A percentile compares a stretch with the other conserved stretches of the same genome.
Conservation (phyloP, 2,888 invertebrate genomes). For the Tinea semifulvella region DNA sequence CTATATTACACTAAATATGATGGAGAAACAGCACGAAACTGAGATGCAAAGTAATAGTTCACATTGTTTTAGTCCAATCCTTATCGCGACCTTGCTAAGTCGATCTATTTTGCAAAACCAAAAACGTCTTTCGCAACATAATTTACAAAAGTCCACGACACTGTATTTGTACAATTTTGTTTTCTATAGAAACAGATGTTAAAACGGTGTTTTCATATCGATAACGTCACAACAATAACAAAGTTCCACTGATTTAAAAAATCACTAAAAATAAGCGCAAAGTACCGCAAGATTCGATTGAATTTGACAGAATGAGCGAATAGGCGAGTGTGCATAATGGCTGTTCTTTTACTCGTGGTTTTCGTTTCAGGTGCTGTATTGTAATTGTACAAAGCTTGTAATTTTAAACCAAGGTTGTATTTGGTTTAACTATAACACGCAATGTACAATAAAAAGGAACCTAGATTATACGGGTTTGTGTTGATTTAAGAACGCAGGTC, state of each 20-base stretch:
- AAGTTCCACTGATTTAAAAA: background rate
- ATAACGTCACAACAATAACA: constrained; percentile 1
- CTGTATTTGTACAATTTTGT: too few species aligned
- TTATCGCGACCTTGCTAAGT: constrained; percentile 32
- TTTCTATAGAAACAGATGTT: background rate
- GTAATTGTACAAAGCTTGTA: too few species aligned
- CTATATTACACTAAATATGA: constrained; percentile 14
- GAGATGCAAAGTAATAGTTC: constrained; percentile 39
- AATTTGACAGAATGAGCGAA: constrained; percentile 25
- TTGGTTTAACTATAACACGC: too few species aligned
- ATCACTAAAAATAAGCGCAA: constrained; percentile 13
- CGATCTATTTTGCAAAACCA: constrained; percentile 34
- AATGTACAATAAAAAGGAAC: too few species aligned
- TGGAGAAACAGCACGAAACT: constrained; percentile 17
- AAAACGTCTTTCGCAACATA: constrained; percentile 28
- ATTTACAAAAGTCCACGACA: constrained; percentile 2
- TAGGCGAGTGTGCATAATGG: background rate
- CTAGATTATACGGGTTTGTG: too few species aligned
- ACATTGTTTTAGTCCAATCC: constrained; percentile 31
- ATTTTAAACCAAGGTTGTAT: too few species aligned
- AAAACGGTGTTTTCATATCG: background rate
- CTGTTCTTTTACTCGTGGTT: too few species aligned
- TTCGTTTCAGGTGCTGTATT: too few species aligned
- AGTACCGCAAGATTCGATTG: constrained; percentile 24
- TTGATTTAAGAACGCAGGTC: too few species aligned